A percentile compares a stretch with the other conserved stretches of the same genome.
phyloP scores from a whole-genome alignment of 2,113 vertebrate genomes.

The Pachypanchax playfairii region DNA sequence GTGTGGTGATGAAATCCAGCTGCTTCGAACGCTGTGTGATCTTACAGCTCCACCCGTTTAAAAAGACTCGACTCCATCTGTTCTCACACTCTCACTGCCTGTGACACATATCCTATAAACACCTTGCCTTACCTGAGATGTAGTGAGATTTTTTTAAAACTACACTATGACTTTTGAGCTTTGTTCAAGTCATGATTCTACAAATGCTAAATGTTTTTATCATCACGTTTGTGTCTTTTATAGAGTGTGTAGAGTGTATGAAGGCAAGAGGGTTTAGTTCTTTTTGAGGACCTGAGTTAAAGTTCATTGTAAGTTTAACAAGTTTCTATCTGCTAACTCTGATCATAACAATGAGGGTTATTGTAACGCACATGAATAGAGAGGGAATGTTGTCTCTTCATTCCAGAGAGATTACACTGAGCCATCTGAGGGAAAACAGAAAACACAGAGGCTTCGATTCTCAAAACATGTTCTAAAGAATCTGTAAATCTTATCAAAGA shows the following conservation, averaged over 20 bases:
- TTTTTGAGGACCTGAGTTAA: not conserved
- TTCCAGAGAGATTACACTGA: constrained; percentile 14
- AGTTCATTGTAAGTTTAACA: not conserved
- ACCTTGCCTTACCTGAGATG: constrained; percentile 13
- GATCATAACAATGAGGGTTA: not conserved
- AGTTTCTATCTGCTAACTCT: not conserved
- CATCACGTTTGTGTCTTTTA: not conserved
- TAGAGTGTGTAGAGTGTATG: constrained; percentile 9
- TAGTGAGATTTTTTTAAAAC: not conserved
- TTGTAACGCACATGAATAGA: not conserved
- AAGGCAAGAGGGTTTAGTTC: constrained; percentile 5
- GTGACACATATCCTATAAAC: constrained; percentile 34
- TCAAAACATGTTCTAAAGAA: not conserved
- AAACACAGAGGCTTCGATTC: constrained; percentile 12
- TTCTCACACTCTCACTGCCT: constrained; percentile 36
- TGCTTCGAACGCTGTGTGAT: constrained; percentile 58
- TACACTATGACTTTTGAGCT: not conserved
- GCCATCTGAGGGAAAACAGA: not conserved
- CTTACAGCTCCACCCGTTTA: constrained; percentile 26
- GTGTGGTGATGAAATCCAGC: constrained; percentile 79
- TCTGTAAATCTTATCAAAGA: not conserved
- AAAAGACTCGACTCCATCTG: constrained; percentile 18
- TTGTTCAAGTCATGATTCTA: not conserved
- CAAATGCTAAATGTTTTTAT: constrained; percentile 12
- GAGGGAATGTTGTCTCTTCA: not conserved